phyloP scores from a whole-genome alignment of 2,113 vertebrate genomes.

The Neopipo cinnamomea region DNA sequence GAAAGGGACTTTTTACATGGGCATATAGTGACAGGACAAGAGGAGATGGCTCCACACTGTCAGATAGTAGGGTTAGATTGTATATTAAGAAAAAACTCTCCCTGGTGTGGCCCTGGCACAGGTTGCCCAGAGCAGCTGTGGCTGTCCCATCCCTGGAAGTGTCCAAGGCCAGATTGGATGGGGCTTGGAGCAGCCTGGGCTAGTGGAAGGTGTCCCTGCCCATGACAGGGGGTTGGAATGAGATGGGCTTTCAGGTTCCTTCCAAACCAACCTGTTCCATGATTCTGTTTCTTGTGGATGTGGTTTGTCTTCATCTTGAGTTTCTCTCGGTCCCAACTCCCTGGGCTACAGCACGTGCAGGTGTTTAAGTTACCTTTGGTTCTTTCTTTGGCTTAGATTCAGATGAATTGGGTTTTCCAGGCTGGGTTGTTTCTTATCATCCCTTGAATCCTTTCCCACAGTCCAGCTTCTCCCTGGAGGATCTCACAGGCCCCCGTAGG shows the following conservation, averaged over 20 bases:
- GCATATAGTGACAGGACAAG: not conserved
- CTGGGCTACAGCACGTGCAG: not conserved
- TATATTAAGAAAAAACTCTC: not conserved
- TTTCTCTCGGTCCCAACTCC: not conserved
- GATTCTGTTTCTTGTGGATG: not conserved
- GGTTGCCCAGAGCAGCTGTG: not conserved
- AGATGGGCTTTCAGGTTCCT: not conserved
- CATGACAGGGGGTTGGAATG: not conserved
- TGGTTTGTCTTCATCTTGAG: not conserved
- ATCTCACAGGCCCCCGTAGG: rapidly evolving
- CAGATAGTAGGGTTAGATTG: not conserved
- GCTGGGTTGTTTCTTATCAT: not conserved
- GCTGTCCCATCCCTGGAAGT: not conserved
- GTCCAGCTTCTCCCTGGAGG: not conserved
- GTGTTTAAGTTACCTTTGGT: not conserved
- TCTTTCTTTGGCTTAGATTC: not conserved
- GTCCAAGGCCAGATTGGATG: not conserved
- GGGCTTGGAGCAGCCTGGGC: not conserved
- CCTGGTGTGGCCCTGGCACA: not conserved
- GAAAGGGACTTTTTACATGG: not conserved
- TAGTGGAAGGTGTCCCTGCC: no score
- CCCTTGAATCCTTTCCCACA: not conserved
- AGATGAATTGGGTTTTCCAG: not conserved
- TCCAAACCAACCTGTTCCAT: not conserved
- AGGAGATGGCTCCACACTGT: not conserved